These are phyloP conservation scores for Hemistola chrysoprasaria DNA, from an alignment of 2,888 invertebrate genomes.

Conservation along the genomic window DNA sequence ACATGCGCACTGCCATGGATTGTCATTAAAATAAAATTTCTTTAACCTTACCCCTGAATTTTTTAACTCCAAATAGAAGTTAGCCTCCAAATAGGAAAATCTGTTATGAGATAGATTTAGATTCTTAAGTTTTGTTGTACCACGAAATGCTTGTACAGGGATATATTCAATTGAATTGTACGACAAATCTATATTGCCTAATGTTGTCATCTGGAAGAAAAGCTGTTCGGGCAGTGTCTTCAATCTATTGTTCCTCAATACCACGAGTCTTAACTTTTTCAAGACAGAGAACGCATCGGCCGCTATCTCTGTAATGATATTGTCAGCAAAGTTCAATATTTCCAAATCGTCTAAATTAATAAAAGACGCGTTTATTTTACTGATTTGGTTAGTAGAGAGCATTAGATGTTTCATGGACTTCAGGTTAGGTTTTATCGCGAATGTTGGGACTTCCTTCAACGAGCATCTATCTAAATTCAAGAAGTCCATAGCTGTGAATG, in stretches of 20 bases:
- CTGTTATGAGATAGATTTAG: constrained; percentile 59
- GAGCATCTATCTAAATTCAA: constrained; percentile 50
- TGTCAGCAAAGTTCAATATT: constrained; percentile 52
- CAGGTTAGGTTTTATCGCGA: constrained; percentile 47
- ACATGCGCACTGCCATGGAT: constrained; percentile 72
- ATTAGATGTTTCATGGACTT: constrained; percentile 52
- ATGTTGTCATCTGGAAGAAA: constrained; percentile 46
- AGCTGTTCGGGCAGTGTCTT: constrained; percentile 48
- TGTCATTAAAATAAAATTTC: constrained; percentile 64
- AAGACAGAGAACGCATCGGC: constrained; percentile 48
- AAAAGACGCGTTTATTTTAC: constrained; percentile 40
- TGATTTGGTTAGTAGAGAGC: constrained; percentile 56
- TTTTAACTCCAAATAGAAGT: constrained; percentile 60
- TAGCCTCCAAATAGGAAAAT: constrained; percentile 59
- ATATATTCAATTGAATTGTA: constrained; percentile 54
- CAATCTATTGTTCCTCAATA: constrained; percentile 54
- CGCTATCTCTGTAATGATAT: constrained; percentile 50
- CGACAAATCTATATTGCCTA: constrained; percentile 55
- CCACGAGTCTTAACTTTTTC: constrained; percentile 49
- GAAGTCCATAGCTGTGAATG: constrained; percentile 39
- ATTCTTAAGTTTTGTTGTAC: constrained; percentile 47
- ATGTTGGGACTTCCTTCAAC: constrained; percentile 52
- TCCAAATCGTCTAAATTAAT: constrained; percentile 48
- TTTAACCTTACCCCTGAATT: constrained; percentile 53
- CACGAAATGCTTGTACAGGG: constrained; percentile 54